Evolutionary conservation across 2,113 vertebrate genomes (phyloP), one percentile per base, ranked within the genome.

Genomic region (Neotoma lepida): DNA sequence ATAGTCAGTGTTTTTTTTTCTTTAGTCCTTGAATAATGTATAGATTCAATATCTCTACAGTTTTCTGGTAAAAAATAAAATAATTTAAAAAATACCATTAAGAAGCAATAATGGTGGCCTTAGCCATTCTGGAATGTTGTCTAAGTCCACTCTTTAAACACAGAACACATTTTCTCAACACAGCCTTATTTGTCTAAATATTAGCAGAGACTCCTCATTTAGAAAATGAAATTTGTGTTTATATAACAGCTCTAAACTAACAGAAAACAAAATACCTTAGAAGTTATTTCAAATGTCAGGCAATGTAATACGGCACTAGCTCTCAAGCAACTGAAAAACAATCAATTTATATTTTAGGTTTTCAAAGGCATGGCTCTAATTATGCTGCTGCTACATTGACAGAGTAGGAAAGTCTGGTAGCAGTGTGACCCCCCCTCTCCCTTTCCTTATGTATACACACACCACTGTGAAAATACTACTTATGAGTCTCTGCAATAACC

Each of bases 331-430:
- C 87, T 91, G 94, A 28, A 49, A 89, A 71, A 96, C 74, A 97
- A 95, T 35, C 93, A 94, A 95, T 88, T 90, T 51, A 20, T 84
- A 5, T 96, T 96, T 96, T 88, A 41, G 54, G 93, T 96, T 96
- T 85, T 96, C 86, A 92, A 91, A 56, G 85, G 39, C 68, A 49
- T 49, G 14, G 26, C 51, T 95, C 22, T 97, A 95, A 97, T 97
- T 95, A 96, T 96, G 88, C 94, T 68, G 61, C 13, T 91, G 2
- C 14, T 77, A 18, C 24, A 81, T 4, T 54, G 66, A 93, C 68
- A 95, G 35, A 93, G 84, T 92, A n/a, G 30, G 66, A 95, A 97
- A 93, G 71, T 63, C 33, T 73, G 82, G 86, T 95, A 80, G 95
- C 70, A 95, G 90, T 17, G 58, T 26, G 51, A 95, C 70, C 15